Evolutionary conservation across 1,140 invertebrate genomes (phyloP).

Genomic region (Venturia canescens): DNA sequence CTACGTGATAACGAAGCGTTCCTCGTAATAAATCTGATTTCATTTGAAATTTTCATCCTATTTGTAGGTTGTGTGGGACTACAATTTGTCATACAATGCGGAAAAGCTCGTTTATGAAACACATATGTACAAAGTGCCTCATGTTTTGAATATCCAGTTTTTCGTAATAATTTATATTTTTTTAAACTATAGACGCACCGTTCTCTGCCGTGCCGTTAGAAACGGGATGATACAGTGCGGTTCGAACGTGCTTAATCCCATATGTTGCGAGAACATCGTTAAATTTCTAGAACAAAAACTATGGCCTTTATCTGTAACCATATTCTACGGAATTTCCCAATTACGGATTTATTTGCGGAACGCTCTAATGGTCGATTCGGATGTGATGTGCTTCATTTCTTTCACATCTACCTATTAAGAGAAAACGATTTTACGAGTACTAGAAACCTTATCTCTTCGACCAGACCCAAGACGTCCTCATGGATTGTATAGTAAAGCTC

Average conservation of each 20-base stretch:
- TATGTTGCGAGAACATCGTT: not conserved
- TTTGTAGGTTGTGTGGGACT: too few relatives aligned
- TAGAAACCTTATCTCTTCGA: not conserved
- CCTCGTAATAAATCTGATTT: too few relatives aligned
- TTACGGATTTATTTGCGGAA: not conserved
- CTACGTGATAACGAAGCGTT: too few relatives aligned
- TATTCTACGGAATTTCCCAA: not conserved
- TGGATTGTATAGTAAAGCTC: not conserved
- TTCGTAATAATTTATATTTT: not conserved
- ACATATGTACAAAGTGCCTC: too few relatives aligned
- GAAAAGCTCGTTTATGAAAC: too few relatives aligned
- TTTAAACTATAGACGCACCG: not conserved
- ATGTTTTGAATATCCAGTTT: too few relatives aligned
- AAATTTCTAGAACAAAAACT: not conserved
- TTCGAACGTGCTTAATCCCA: not conserved
- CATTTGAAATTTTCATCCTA: too few relatives aligned
- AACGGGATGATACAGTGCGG: not conserved
- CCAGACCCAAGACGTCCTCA: not conserved
- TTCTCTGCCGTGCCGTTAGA: not conserved
- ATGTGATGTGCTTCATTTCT: not conserved
- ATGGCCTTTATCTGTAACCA: not conserved
- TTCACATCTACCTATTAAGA: not conserved
- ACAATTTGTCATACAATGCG: too few relatives aligned
- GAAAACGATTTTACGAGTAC: not conserved
- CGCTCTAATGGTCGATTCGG: not conserved